phyloP scores from a whole-genome alignment of 2,888 invertebrate species.

The Rutpela maculata region DNA sequence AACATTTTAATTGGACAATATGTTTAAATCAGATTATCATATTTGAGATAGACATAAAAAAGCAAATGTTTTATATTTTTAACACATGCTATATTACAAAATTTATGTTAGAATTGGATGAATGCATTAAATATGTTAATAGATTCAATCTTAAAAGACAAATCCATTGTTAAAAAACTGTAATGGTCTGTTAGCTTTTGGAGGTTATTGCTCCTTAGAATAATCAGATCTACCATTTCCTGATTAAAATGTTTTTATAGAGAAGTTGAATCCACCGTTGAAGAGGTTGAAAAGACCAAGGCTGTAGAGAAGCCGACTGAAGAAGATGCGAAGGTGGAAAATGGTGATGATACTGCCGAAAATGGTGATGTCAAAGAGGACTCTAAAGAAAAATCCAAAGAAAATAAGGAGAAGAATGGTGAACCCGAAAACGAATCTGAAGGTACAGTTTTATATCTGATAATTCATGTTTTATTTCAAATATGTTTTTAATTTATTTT shows the following conservation, averaged over 20 bases:
- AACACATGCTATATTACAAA: background rate
- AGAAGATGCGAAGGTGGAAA: slow-evolving; percentile 57
- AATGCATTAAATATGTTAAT: background rate
- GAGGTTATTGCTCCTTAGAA: slow-evolving; percentile 32
- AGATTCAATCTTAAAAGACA: background rate
- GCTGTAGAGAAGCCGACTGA: slow-evolving; percentile 40
- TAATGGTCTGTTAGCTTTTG: slow-evolving; percentile 33
- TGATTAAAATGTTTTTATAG: slow-evolving; percentile 44
- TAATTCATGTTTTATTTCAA: background rate
- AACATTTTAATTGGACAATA: background rate
- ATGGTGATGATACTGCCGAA: slow-evolving; percentile 57
- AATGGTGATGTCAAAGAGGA: slow-evolving; percentile 72
- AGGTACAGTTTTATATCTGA: background rate
- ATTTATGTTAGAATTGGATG: background rate
- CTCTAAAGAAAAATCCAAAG: slow-evolving; percentile 68
- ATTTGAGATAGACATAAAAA: background rate
- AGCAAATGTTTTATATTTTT: slow-evolving; percentile 14
- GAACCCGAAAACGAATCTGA: slow-evolving; percentile 45
- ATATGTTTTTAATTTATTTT: background rate
- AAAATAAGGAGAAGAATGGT: slow-evolving; percentile 58
- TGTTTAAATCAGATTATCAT: slow-evolving; percentile 19
- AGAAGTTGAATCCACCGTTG: slow-evolving; percentile 69
- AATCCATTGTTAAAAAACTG: slow-evolving; percentile 36
- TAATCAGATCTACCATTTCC: slow-evolving; percentile 13
- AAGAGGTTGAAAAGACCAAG: slow-evolving; percentile 55